Conservation (phyloP, 2,797 vertebrate species). For the Podarcis lilfordi region DNA sequence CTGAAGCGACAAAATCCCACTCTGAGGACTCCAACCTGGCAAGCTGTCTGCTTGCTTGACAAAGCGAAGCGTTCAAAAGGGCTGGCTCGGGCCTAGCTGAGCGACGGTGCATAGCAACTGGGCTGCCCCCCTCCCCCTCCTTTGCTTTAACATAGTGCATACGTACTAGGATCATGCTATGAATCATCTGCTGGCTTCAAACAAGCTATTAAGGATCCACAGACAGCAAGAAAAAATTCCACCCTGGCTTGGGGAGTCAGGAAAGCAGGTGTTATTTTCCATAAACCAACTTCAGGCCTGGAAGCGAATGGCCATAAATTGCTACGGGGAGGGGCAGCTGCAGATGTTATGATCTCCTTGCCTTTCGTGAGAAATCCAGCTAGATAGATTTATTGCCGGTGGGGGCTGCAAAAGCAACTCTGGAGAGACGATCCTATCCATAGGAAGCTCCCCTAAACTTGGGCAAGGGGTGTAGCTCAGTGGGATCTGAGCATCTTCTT, state of each 20-base stretch:
- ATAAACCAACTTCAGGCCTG: conserved; percentile 71
- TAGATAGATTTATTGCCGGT: conserved; percentile 17
- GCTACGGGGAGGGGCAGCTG: conserved; percentile 24
- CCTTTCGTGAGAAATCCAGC: conserved; percentile 49
- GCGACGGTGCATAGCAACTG: conserved; percentile 44
- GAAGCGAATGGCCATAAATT: conserved; percentile 66
- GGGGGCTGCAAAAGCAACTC: background rate
- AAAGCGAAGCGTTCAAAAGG: background rate
- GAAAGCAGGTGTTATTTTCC: conserved; percentile 75
- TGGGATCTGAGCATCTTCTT: no score
- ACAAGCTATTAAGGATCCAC: conserved; percentile 67
- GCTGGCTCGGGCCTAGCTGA: background rate
- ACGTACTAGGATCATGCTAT: conserved; percentile 50
- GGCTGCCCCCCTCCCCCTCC: conserved; percentile 29
- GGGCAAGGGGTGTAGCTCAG: no score
- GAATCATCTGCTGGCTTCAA: conserved; percentile 61
- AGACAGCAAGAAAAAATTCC: conserved; percentile 65
- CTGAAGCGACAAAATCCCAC: background rate
- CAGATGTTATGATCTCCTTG: conserved; percentile 57
- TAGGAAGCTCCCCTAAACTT: no score
- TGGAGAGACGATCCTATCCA: background rate
- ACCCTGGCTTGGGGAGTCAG: conserved; percentile 58
- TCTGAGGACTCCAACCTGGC: conserved; percentile 18
- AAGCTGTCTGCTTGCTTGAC: background rate
- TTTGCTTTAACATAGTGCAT: conserved; percentile 67